Evolutionary conservation across 2,888 invertebrate species (phyloP), one percentile per base, ranked within the genome.

Genomic region (Ommatoiulus sabulosus): DNA sequence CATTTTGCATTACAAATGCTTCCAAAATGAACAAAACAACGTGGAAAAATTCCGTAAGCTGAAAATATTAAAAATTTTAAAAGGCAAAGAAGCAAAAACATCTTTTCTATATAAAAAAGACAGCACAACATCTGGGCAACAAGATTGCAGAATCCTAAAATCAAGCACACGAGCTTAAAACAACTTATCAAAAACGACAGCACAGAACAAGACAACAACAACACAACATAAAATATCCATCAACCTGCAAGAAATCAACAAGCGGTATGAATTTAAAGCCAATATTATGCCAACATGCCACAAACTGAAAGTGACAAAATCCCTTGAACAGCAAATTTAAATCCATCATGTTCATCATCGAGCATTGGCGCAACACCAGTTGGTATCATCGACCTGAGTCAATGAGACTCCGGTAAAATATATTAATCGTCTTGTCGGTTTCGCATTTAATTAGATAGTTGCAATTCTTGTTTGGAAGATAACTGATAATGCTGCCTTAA

Each of bases 181-280:
- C 46, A 20, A 20, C 43, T 7, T 52, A 46, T 6, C 52, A 43
- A 48, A 72, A 88, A 87, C 84, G 46, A 87, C 52, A 20, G 24
- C 43, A 44, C 46, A 84, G 43, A 44, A 88, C 80, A 88, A 44
- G 10, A 84, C 20, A 84, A 24, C 12, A 46, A 44, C 7, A 12
- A 84, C 10, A 88, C 8, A 88, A 44, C 7, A 20, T n/a, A 46
- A n/a, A 84, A 88, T 8, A n/a, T 46, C 48, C 86, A 86, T 86
- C 35, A 86, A 86, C 44, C 44, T 86, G 44, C n/a, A 86, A 72
- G 20, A 86, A 86, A 48, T 86, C 35, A 8, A 86, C 86, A 86
- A 86, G 20, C 86, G 0, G 20, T 7, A 86, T 46, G 8, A 43
- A 44, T n/a, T 85, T n/a, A 85, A 44, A 35, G 35, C 35, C 35